phyloP scores from a whole-genome alignment of 2,888 invertebrate genomes.

The Rhodophaea formosa region DNA sequence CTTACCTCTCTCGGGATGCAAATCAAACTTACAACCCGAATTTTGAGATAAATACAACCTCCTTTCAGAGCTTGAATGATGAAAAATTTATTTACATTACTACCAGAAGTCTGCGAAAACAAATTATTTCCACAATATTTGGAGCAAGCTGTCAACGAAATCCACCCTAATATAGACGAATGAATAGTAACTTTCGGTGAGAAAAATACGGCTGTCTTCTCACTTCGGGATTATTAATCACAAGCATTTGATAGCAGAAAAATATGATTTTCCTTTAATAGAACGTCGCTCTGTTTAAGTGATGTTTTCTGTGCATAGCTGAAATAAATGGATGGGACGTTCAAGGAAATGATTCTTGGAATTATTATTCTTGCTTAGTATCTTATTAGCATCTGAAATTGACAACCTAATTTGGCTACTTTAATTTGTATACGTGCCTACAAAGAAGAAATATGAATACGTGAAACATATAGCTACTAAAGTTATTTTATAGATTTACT shows the following conservation, averaged over 20 bases:
- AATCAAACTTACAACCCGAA: no score
- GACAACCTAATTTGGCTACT: not conserved
- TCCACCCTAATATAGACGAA: slow-evolving; percentile 58
- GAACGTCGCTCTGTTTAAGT: slow-evolving; percentile 46
- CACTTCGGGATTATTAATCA: slow-evolving; percentile 68
- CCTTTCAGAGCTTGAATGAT: no score
- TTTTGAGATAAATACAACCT: no score
- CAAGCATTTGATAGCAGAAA: slow-evolving; percentile 64
- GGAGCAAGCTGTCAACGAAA: slow-evolving; percentile 23
- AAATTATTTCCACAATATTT: not conserved
- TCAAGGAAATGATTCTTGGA: slow-evolving; percentile 20
- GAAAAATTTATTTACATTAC: no score
- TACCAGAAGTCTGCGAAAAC: not conserved
- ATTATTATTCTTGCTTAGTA: slow-evolving; percentile 20
- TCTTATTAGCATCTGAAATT: not conserved
- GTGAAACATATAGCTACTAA: no score
- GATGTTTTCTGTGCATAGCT: slow-evolving; percentile 36
- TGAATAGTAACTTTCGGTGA: slow-evolving; percentile 71
- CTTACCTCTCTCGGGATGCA: no score
- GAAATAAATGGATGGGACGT: slow-evolving; percentile 36
- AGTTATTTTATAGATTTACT: no score
- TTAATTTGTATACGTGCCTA: not conserved
- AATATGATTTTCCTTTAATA: slow-evolving; percentile 59
- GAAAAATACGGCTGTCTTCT: slow-evolving; percentile 70
- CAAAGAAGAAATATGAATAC: no score